Evolutionary conservation across 2,888 invertebrate species (phyloP), one percentile per base, ranked within the genome.

Genomic region (Ecdyonurus torrentis): DNA sequence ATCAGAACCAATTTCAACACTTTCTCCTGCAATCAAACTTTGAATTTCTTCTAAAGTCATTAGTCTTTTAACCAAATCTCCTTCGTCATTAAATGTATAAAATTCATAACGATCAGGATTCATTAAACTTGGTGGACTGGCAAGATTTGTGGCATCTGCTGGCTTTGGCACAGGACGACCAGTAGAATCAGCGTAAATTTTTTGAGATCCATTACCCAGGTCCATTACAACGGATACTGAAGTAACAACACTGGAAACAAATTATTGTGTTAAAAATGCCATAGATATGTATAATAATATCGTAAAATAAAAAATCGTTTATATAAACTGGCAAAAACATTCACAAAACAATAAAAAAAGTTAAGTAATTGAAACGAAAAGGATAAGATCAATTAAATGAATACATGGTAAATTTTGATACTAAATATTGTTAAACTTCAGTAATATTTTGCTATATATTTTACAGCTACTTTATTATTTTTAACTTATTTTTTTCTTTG

Each of bases 21-120:
- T 55, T n/a, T 55, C 55, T 50, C 85, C 87, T 0, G 91, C 91
- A 37, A 91, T 89, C 65, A 91, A 86, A 55, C 87, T 85, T 72
- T 89, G 89, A 66, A 91, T 91, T 75, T 91, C 89, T 70, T 87
- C 82, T 69, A 89, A 76, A 5, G 90, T 89, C 91, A 91, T 91
- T 37, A 90, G 78, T 65, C 87, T 80, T 70, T 89, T 89, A 0
- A 91, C 84, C 23, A 91, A 78, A 70, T 91, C 88, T 18, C 91
- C 91, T 63, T 85, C 84, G 70, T 89, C 88, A 70, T 91, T 87
- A 70, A 91, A 89, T 0, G 91, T 90, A 72, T 89, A 91, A 73
- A 91, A 91, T 71, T 91, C 90, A 73, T 91, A 91, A 71, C 86
- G 80, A 71, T 91, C 91, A 1, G 91, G 91, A 67, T 86, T 86